These are phyloP conservation scores for Campoletis raptor DNA, from an alignment of 2,888 invertebrate genomes.

Conservation along the genomic window DNA sequence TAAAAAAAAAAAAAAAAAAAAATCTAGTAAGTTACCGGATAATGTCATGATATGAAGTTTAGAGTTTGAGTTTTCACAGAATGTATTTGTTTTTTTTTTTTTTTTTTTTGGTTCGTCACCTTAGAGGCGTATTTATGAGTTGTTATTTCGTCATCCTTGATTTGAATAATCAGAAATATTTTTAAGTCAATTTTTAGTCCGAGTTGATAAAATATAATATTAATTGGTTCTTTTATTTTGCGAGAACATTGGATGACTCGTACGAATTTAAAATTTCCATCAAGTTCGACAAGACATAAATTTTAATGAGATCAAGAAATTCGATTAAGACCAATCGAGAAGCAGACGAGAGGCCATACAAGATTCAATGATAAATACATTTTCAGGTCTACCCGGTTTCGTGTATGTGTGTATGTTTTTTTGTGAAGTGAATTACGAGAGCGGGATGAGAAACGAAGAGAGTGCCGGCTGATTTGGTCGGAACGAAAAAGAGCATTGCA, in stretches of 20 bases:
- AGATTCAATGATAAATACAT: constrained; percentile 43
- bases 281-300: constrained; percentile 8
- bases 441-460: constrained; percentile 53
- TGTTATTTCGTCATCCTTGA: neutral
- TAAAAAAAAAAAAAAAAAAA: too few relatives aligned
- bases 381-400: neutral
- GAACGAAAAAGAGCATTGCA: constrained; percentile 24
- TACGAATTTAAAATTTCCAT: constrained; percentile 8
- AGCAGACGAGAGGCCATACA: neutral
- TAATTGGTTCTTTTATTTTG: neutral
- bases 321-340: constrained; percentile 41
- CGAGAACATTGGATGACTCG: constrained; percentile 42
- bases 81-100: neutral
- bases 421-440: constrained; percentile 36
- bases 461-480: constrained; percentile 27
- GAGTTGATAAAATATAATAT: neutral
- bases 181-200: neutral
- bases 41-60: neutral
- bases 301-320: constrained; percentile 40
- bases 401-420: constrained; percentile 1
- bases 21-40: too few relatives aligned
- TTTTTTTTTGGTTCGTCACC: neutral
- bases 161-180: neutral
- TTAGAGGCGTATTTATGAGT: neutral
- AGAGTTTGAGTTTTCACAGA: neutral